These are phyloP conservation scores for Gnathonemus echidnorhynchus DNA, from an alignment of 2,113 vertebrate species.

Conservation along the genomic window DNA sequence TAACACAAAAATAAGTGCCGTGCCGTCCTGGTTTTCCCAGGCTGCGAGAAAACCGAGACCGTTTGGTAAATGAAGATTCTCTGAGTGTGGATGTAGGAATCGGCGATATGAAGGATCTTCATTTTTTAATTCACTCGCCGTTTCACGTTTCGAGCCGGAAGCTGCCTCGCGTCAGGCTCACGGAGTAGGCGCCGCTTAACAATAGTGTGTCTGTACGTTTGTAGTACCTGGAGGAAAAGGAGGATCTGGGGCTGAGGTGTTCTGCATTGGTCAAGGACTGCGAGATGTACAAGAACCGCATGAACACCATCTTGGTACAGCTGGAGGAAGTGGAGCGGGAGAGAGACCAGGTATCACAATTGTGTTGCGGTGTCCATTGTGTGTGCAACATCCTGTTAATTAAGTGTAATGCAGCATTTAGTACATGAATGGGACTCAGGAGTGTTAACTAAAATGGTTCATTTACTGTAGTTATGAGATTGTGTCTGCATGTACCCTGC, in stretches of 20 bases:
- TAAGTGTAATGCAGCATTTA: background rate
- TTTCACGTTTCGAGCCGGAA: background rate
- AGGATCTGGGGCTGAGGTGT: conserved; percentile 88
- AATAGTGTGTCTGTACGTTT: background rate
- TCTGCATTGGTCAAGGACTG: conserved; percentile 95
- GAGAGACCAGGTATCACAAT: conserved; percentile 78
- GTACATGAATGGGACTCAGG: background rate
- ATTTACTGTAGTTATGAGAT: background rate
- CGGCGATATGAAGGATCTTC: background rate
- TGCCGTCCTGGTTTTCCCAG: background rate
- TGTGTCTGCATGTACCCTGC: background rate
- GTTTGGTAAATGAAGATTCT: background rate
- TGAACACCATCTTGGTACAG: conserved; percentile 87
- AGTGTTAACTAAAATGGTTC: background rate
- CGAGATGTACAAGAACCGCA: conserved; percentile 97
- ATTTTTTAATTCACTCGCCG: background rate
- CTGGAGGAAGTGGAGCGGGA: conserved; percentile 95
- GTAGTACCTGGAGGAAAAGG: conserved; percentile 94
- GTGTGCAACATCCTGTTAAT: background rate
- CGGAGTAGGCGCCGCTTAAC: background rate
- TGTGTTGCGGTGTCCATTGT: no score
- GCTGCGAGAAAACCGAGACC: background rate
- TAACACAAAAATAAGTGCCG: background rate
- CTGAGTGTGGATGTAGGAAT: background rate
- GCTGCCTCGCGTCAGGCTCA: background rate